Evolutionary conservation across 2,797 vertebrate species (phyloP), one percentile per base, ranked within the genome.

Genomic region (Leptodactylus fallax): DNA sequence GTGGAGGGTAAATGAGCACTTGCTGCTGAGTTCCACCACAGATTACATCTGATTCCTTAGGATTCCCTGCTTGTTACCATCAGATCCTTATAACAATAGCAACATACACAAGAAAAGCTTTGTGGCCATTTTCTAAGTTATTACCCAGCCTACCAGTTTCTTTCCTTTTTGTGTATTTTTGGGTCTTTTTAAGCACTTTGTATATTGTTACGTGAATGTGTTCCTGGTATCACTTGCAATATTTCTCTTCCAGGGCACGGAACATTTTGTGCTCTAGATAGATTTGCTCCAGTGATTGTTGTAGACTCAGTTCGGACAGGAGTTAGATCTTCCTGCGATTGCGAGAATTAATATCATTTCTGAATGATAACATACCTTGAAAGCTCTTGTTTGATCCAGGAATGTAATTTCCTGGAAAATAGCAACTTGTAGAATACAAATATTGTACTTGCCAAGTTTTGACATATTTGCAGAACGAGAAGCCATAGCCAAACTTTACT

Each of bases 341-440:
- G 36, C 45, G 55, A 14, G 67, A 74, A 74, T 85, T 76, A 88
- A 81, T 81, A 76, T 81, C 25, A 58, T 81, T 85, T 83, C 25
- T 65, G 49, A 85, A 45, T 79, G 53, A 88, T 85, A 76, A 27
- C 87, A 85, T 36, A 85, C 45, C 65, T 72, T 81, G 65, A 81
- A 79, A 71, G 61, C 19, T 81, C 47, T 49, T 76, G 25, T 88
- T 85, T 88, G 83, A 27, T 56, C 78, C 14, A 85, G 69, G 83
- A 85, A 81, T 81, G 81, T 79, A 81, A 88, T 81, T 88, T 88
- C 87, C 83, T 85, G 87, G 87, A 85, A 85, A 81, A n/a, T 9
- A 51, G 51, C 9, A 74, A 79, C 77, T 74, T 77, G 9, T 61
- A 74, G 87, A 88, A 88, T 74, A 85, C 87, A 88, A 85, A 88